These are phyloP conservation scores for Tolmerus cingulatus DNA, from an alignment of 2,888 invertebrate species.

Conservation along the genomic window DNA sequence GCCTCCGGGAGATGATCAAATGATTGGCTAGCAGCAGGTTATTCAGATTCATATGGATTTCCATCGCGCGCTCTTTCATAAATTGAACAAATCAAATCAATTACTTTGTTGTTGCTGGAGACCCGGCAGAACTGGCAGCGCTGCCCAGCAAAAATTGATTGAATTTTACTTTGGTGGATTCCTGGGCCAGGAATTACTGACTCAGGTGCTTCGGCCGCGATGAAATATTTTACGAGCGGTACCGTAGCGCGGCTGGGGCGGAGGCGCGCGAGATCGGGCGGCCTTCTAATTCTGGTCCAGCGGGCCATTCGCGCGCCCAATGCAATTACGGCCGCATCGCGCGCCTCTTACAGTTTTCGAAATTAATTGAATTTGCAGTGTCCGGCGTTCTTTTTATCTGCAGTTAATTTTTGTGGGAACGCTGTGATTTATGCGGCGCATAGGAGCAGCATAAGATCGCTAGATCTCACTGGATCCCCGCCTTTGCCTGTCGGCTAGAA, in stretches of 20 bases:
- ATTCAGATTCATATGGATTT: constrained; percentile 37
- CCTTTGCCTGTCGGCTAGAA: constrained; percentile 14
- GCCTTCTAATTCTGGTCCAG: constrained; percentile 14
- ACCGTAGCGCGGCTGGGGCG: neutral
- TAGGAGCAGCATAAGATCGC: neutral
- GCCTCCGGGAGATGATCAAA: constrained; percentile 38
- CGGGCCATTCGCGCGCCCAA: neutral
- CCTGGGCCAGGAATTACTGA: constrained; percentile 22
- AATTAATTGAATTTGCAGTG: constrained; percentile 30
- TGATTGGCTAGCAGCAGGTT: constrained; percentile 43
- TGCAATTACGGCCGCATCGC: neutral
- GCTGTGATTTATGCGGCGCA: constrained; percentile 4
- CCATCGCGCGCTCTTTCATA: constrained; percentile 31
- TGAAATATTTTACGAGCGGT: constrained; percentile 8
- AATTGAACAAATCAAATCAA: constrained; percentile 44
- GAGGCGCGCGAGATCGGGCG: neutral
- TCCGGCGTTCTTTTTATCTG: neutral
- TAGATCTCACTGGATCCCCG: neutral
- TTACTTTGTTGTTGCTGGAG: constrained; percentile 31
- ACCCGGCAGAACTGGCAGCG: neutral
- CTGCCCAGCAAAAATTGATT: constrained; percentile 36
- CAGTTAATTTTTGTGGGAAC: constrained; percentile 19
- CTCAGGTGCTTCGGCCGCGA: constrained; percentile 23
- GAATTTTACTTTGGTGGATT: constrained; percentile 38
- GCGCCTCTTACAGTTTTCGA: neutral